Conservation (phyloP, 1,140 invertebrate species). For the Zaprionus africanus region DNA sequence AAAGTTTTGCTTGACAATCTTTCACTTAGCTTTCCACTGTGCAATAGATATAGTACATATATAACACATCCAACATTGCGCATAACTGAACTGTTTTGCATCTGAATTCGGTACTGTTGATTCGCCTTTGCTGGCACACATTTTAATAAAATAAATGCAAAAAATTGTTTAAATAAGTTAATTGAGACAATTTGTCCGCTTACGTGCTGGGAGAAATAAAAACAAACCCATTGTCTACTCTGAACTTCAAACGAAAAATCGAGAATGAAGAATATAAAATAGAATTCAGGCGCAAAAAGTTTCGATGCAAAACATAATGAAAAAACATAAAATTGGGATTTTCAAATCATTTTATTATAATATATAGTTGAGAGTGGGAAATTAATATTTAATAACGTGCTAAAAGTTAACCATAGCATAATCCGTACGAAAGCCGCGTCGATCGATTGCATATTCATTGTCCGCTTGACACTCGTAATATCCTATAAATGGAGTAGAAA, state of each 20-base stretch:
- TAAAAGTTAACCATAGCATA: constrained; percentile 85
- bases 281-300: not conserved
- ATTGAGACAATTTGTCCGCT: constrained; percentile 80
- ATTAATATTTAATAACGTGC: constrained; percentile 13
- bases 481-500: constrained; percentile 42
- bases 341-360: constrained; percentile 22
- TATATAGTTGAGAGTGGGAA: not conserved
- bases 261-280: constrained; percentile 3
- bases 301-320: not conserved
- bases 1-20: not conserved
- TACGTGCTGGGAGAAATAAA: constrained; percentile 18
- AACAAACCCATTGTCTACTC: not conserved
- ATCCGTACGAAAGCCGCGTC: constrained; percentile 95
- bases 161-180: constrained; percentile 79
- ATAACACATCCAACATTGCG: not conserved
- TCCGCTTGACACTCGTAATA: constrained; percentile 95
- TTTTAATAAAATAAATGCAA: constrained; percentile 83
- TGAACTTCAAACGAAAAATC: constrained; percentile 16
- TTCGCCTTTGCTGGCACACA: constrained; percentile 73
- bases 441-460: constrained; percentile 96
- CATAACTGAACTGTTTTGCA: constrained; percentile 36
- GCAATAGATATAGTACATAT: constrained; percentile 14
- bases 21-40: constrained; percentile 51
- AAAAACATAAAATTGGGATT: not conserved
- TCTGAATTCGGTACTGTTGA: constrained; percentile 46